A percentile compares a stretch with the other conserved stretches of the same genome.
These are phyloP conservation scores for Cheumatopsyche charites DNA, from an alignment of 1,140 invertebrate genomes.

Conservation along the genomic window DNA sequence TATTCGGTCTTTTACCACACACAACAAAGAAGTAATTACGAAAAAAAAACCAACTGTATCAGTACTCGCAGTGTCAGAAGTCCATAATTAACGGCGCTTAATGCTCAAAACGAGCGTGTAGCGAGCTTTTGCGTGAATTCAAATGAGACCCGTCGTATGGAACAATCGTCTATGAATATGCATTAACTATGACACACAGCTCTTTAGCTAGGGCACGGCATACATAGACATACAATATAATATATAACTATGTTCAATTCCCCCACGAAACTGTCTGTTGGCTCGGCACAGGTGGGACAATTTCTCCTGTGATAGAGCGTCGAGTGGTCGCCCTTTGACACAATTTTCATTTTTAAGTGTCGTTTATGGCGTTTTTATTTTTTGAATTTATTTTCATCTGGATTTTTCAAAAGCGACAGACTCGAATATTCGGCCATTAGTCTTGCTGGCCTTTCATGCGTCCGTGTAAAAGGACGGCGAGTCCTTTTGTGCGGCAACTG, in stretches of 20 bases:
- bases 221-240: too few relatives aligned
- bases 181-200: slow-evolving; percentile 35
- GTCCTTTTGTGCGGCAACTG: neutral
- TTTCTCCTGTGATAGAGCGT: slow-evolving; percentile 43
- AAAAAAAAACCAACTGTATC: neutral
- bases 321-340: slow-evolving; percentile 45
- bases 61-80: neutral
- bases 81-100: slow-evolving; percentile 26
- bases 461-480: slow-evolving; percentile 17
- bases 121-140: slow-evolving; percentile 17
- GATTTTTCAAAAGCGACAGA: slow-evolving; percentile 22
- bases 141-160: slow-evolving; percentile 7
- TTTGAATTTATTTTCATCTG: too few relatives aligned
- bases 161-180: slow-evolving; percentile 37
- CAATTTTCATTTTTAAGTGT: slow-evolving; percentile 49
- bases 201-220: slow-evolving; percentile 31
- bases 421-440: slow-evolving; percentile 43
- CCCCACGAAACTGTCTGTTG: too few relatives aligned
- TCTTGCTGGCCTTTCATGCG: slow-evolving; percentile 39
- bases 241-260: slow-evolving; percentile 20
- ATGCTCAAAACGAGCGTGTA: slow-evolving; percentile 3
- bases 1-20: neutral
- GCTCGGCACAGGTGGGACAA: slow-evolving; percentile 5
- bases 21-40: neutral
- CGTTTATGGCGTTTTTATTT: slow-evolving; percentile 47